Evolutionary conservation across 2,888 invertebrate genomes (phyloP).

Genomic region (Chaetogeoica ovagalla): DNA sequence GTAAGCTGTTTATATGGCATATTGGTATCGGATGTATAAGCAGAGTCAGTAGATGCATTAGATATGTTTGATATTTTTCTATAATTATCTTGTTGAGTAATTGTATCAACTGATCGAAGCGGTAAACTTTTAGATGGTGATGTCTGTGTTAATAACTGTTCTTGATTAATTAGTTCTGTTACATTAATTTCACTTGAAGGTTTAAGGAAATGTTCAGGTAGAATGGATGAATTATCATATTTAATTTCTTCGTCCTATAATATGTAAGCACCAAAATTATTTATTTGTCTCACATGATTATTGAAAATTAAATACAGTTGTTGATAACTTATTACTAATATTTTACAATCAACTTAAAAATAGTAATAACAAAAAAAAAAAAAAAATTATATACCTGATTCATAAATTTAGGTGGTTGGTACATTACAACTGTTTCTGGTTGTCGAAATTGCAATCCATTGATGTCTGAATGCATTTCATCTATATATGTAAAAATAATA

Average conservation of each 20-base stretch:
- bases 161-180: constrained; percentile 41
- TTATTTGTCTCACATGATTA: background rate
- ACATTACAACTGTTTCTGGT: constrained; percentile 49
- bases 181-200: constrained; percentile 47
- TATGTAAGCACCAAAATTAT: background rate
- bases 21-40: constrained; percentile 54
- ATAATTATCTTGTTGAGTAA: constrained; percentile 49
- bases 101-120: constrained; percentile 38
- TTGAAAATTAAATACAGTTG: no score
- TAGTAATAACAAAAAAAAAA: background rate
- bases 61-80: constrained; percentile 55
- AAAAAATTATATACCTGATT: constrained; percentile 20
- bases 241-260: constrained; percentile 45
- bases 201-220: background rate
- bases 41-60: constrained; percentile 54
- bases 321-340: no score
- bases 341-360: background rate
- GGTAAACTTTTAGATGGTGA: constrained; percentile 46
- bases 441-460: constrained; percentile 40
- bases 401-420: constrained; percentile 40
- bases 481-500: constrained; percentile 15
- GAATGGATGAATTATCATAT: constrained; percentile 16
- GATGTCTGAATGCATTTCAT: constrained; percentile 37
- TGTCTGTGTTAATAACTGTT: constrained; percentile 24
- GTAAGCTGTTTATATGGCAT: constrained; percentile 43